A percentile compares a stretch with the other conserved stretches of the same genome.
Conservation (phyloP, 2,113 vertebrate species). For the Gadus chalcogrammus region DNA sequence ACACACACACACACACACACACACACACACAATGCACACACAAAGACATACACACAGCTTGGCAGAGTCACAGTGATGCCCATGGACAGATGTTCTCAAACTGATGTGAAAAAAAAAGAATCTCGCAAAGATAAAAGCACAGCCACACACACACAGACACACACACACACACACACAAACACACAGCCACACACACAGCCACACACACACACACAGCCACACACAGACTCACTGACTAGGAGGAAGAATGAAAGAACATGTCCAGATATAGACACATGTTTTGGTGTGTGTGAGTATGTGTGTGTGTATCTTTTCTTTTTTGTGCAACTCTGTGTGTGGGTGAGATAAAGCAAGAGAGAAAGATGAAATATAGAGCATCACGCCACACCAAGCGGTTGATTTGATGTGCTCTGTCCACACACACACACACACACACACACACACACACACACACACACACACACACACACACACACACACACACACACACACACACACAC, state of each 20-base stretch:
- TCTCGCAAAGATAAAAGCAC: no score
- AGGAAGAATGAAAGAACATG: no score
- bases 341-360: neutral
- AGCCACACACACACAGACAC: neutral
- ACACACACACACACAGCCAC: constrained; percentile 10
- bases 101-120: no score
- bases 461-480: neutral
- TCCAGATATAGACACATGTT: no score
- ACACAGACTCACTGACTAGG: constrained; percentile 12
- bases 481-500: constrained; percentile 23
- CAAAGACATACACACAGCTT: no score
- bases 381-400: no score
- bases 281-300: no score
- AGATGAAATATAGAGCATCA: constrained; percentile 1
- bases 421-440: constrained; percentile 2
- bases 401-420: constrained; percentile 1
- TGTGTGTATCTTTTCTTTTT: no score
- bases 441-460: constrained; percentile 15
- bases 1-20: neutral
- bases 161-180: neutral
- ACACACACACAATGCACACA: neutral
- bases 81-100: no score
- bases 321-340: no score
- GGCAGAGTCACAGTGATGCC: no score
- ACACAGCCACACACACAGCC: constrained; percentile 20